These are phyloP conservation scores for Lacanobia oleracea DNA, from an alignment of 2,888 invertebrate species.

Conservation along the genomic window DNA sequence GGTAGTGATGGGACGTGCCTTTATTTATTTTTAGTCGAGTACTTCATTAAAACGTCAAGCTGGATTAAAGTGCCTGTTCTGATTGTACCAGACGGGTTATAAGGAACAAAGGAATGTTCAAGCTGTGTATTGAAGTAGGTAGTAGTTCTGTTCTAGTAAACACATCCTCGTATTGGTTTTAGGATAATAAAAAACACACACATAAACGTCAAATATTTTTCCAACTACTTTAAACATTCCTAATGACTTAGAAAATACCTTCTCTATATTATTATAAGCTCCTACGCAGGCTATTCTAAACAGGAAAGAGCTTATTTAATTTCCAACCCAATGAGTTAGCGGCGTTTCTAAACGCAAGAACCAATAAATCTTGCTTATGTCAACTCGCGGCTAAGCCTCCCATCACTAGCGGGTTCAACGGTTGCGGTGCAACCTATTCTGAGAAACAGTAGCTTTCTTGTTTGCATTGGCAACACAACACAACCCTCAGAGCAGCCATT, in stretches of 20 bases:
- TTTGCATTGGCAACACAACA: conserved; percentile 68
- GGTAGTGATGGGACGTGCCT: conserved; percentile 61
- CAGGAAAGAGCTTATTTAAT: conserved; percentile 41
- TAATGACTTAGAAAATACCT: conserved; percentile 31
- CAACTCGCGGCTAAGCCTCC: conserved; percentile 32
- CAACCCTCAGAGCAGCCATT: conserved; percentile 76
- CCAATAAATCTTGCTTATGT: conserved; percentile 47
- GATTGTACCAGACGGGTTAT: conserved; percentile 46
- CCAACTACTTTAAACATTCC: conserved; percentile 22
- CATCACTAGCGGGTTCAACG: conserved; percentile 71
- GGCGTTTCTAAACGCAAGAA: conserved; percentile 38
- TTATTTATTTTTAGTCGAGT: conserved; percentile 61
- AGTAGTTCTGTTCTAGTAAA: not conserved
- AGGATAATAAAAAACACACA: conserved; percentile 13
- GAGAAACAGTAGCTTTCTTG: conserved; percentile 85
- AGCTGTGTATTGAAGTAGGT: not conserved
- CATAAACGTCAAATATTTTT: conserved; percentile 6
- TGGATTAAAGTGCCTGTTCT: conserved; percentile 35
- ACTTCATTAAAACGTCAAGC: conserved; percentile 60
- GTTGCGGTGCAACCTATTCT: conserved; percentile 74
- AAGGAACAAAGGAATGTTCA: conserved; percentile 36
- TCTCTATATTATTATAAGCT: conserved; percentile 33
- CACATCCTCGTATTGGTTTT: conserved; percentile 12
- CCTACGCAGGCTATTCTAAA: conserved; percentile 15
- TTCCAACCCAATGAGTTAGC: conserved; percentile 35